Percentiles rank a stretch among this genome's conserved stretches.
These are phyloP conservation scores for Laterallus jamaicensis DNA, from an alignment of 2,113 vertebrate species.

Conservation along the genomic window DNA sequence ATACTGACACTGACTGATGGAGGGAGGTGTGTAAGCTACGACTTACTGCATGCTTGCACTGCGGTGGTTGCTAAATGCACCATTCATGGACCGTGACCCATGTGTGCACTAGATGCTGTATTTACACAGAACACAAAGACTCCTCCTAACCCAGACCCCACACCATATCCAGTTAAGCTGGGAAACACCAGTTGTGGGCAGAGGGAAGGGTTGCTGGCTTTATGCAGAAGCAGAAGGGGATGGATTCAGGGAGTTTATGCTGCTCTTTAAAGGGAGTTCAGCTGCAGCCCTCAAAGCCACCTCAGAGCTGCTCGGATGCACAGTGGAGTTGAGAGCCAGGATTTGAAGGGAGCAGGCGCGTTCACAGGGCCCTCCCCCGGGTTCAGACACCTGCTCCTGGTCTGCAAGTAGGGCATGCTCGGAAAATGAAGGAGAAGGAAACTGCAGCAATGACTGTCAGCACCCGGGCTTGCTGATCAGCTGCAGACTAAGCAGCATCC, in stretches of 20 bases:
- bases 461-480: not conserved
- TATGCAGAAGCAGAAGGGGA: not conserved
- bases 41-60: not conserved
- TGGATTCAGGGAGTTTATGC: not conserved
- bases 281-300: not conserved
- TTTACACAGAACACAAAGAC: not conserved
- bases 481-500: not conserved
- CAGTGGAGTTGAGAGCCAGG: not conserved
- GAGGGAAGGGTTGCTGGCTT: not conserved
- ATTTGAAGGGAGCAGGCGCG: not conserved
- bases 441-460: not conserved
- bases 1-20: not conserved
- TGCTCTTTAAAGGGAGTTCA: not conserved
- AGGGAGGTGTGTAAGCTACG: not conserved
- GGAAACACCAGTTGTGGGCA: not conserved
- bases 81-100: rapidly evolving
- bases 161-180: not conserved
- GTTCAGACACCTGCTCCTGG: not conserved
- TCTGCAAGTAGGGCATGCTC: not conserved
- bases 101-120: not conserved
- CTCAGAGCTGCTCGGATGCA: not conserved
- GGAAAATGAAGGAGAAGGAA: not conserved
- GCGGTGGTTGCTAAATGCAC: not conserved
- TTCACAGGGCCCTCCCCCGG: not conserved
- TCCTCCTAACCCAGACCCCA: not conserved